Evolutionary conservation across 2,113 vertebrate species (phyloP), one percentile per base, ranked within the genome.

Genomic region (Notechis scutatus): DNA sequence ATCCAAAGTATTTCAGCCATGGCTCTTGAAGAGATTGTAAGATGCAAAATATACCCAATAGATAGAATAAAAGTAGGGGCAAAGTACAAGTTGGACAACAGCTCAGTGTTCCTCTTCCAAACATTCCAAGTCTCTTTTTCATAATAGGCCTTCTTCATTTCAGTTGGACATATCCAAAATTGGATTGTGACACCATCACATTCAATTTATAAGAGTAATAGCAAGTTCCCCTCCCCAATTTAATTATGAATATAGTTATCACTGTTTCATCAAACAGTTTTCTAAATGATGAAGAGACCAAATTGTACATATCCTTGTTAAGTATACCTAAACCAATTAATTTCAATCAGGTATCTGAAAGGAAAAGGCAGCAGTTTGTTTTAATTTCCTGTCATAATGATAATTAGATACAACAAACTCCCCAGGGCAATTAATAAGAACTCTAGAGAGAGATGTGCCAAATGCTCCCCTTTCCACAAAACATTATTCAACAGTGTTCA

Each of bases 341-440:
- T 90, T 91, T 69, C 56, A 94, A 92, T 91, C 91, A 74, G 90
- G 61, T 92, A 92, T 64, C 57, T 92, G 89, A 91, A 93, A 93
- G 91, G 90, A 92, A 61, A n/a, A 45, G 34, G 95, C 85, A 94
- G 81, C 57, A 87, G 4, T 91, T 93, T 93, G 86, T 5, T 88
- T 95, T 96, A 94, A 95, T 95, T 94, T 92, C 91, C 94, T 96
- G 91, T 90, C 94, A 96, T 95, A 95, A 69, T 95, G 91, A 95
- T 96, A 97, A 97, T 96, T 93, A 97, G 94, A 93, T 91, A 94
- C 87, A 94, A 95, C 95, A 95, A 95, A 89, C 39, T 97, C 95
- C 94, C 93, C 64, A 92, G 91, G 90, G 86, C 90, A 95, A 97
- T 96, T 94, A 96, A 93, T 92, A 95, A 94, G 81, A 95, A 95